Base-by-base conservation (phyloP, 2,797 vertebrate genomes). In the Dendrocincla tyrannina region DNA sequence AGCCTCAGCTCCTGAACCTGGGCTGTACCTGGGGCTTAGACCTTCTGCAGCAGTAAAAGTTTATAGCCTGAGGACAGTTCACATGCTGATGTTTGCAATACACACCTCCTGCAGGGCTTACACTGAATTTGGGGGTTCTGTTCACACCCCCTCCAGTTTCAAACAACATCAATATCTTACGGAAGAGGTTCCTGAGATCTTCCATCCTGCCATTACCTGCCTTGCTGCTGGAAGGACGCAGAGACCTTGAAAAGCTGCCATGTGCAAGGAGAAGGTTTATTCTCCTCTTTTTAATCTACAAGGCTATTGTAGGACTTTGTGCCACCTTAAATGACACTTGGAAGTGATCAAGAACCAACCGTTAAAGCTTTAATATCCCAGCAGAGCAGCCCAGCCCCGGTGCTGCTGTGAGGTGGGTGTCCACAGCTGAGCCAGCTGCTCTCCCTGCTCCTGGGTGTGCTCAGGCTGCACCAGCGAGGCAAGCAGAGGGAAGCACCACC, bases 81-180 rank as follows among this genome's bases (percentile, higher is more conserved):
- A 10, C 55, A 49, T 1, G 0, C 63, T 67, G 24, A 9, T 9
- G 7, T 68, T 70, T 1, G 0, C 50, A 73, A 68, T 23, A 14
- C 33, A 19, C 1, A 1, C 41, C 39, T 85, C 58, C 27, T 44
- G 35, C 72, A 56, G 30, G 35, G 42, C 20, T 81, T 63, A 27
- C 19, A 0, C 27, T 53, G 47, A 41, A 7, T 47, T 44, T 25
- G 18, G 42, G 58, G 30, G 30, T 47, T 93, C 55, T 88, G 66
- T 60, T 91, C 72, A 18, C 75, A 66, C 39, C 44, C 33, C 8
- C 20, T 56, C 70, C 27, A 8, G 12, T 50, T 68, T 74, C 33
- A 92, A 91, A 60, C 49, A n/a, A 47, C 25, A 14, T 72, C 33
- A 69, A 22, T 74, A 33, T 28, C 56, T 91, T 24, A 28, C 1